Evolutionary conservation across 2,888 invertebrate species (phyloP), one percentile per base, ranked within the genome.

Genomic region (Polymixis lichenea): DNA sequence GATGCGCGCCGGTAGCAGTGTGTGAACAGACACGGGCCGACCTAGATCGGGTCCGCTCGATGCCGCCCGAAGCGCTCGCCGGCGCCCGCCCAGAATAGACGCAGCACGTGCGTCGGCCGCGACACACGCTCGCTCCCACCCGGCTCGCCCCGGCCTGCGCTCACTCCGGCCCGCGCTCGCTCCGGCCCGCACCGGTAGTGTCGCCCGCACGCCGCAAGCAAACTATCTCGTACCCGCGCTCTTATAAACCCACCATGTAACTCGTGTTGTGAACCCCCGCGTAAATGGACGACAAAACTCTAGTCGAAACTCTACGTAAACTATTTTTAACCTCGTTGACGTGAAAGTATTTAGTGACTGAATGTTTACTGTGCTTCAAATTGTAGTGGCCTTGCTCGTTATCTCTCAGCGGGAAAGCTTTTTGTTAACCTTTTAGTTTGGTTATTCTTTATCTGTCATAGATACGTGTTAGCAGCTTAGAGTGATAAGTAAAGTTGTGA

Each of bases 51-150:
- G 91, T 89, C 91, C 94, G 95, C 93, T 95, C 95, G 94, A 95
- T 95, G 94, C 92, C 93, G 92, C 91, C 92, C 84, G 84, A 85
- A 85, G 77, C 85, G 75, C 70, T 84, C 78, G 87, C 86, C 84
- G 84, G 89, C 91, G 91, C 91, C 92, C 93, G 93, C 94, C 95
- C 95, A 94, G 95, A 96, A 96, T 96, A 96, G 96, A 96, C 94
- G 95, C 93, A 95, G 95, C 96, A 96, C 95, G 96, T 96, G 96
- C 95, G 96, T 94, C 94, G 90, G 88, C 88, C 92, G 92, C 93
- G 95, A 89, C 94, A 92, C 93, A 94, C 95, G 96, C 92, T 71
- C 78, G 80, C 82, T 86, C 79, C 95, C 92, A 89, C 56, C 75
- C 85, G 71, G 83, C 77, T 82, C 82, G 82, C 58, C 61, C 43